These are phyloP conservation scores for Lytechinus pictus DNA, from an alignment of 35 echinoderm and acorn worm species.

Conservation along the genomic window DNA sequence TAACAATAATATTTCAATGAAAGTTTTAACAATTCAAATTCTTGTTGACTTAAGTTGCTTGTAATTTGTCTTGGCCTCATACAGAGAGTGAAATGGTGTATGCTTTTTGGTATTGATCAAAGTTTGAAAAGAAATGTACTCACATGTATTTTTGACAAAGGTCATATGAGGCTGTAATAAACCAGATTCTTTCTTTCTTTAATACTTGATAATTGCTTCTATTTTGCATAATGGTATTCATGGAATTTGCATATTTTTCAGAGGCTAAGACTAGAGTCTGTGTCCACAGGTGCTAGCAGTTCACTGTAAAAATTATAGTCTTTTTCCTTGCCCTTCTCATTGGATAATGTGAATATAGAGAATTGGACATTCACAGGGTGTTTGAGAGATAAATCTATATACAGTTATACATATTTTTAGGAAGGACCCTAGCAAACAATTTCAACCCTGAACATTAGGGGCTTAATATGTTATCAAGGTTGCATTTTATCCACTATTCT, in stretches of 20 bases:
- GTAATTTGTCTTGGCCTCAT: not conserved
- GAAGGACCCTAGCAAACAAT: too few species aligned
- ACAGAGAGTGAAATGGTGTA: not conserved
- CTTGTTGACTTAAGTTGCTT: not conserved
- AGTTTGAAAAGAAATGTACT: not conserved
- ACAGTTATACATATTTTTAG: too few species aligned
- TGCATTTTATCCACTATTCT: not conserved
- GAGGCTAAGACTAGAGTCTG: too few species aligned
- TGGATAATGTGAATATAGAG: too few species aligned
- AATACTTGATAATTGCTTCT: not conserved
- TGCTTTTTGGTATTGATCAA: not conserved
- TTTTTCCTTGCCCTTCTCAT: too few species aligned
- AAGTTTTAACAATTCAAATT: constrained; percentile 10
- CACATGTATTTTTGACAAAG: not conserved
- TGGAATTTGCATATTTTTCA: too few species aligned
- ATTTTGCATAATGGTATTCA: not conserved
- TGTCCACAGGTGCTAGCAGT: too few species aligned
- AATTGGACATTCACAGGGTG: too few species aligned
- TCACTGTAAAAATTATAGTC: too few species aligned
- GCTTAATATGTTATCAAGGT: not conserved
- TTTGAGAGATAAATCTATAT: too few species aligned
- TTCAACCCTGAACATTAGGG: too few species aligned
- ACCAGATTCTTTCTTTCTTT: not conserved
- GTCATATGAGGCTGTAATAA: not conserved
- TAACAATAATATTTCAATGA: not conserved